phyloP scores from a whole-genome alignment of 2,113 vertebrate genomes.

The Takifugu bimaculatus region DNA sequence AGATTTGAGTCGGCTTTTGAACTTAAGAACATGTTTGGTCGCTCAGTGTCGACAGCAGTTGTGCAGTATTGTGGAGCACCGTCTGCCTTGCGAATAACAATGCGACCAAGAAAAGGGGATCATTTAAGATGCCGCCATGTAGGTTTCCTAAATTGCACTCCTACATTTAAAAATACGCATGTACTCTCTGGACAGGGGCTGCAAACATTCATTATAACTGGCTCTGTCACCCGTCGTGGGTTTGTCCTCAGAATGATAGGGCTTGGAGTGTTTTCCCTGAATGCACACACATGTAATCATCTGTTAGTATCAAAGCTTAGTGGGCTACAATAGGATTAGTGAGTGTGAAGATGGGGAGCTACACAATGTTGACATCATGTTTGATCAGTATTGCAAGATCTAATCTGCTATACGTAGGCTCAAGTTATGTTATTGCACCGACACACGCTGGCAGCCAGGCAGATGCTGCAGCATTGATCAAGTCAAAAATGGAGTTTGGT shows the following conservation, averaged over 20 bases:
- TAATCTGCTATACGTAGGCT: constrained; percentile 32
- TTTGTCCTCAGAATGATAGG: constrained; percentile 62
- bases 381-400: constrained; percentile 49
- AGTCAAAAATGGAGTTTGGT: too few species aligned
- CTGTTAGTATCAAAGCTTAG: constrained; percentile 65
- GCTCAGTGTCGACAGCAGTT: constrained; percentile 19
- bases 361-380: constrained; percentile 41
- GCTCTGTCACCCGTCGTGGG: constrained; percentile 61
- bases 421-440: too few species aligned
- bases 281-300: constrained; percentile 62
- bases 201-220: constrained; percentile 68
- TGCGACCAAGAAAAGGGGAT: constrained; percentile 27
- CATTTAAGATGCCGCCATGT: constrained; percentile 40
- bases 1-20: constrained; percentile 31
- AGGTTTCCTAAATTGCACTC: constrained; percentile 48
- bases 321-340: constrained; percentile 62
- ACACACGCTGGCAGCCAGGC: too few species aligned
- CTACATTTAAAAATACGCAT: constrained; percentile 19
- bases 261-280: constrained; percentile 64
- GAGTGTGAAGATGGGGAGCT: constrained; percentile 52
- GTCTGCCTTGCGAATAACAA: constrained; percentile 3
- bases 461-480: too few species aligned
- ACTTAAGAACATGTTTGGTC: constrained; percentile 27
- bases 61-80: constrained; percentile 4
- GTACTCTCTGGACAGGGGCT: constrained; percentile 39